Conservation (phyloP, 2,797 vertebrate genomes). For the Rhinatrema bivittatum region DNA sequence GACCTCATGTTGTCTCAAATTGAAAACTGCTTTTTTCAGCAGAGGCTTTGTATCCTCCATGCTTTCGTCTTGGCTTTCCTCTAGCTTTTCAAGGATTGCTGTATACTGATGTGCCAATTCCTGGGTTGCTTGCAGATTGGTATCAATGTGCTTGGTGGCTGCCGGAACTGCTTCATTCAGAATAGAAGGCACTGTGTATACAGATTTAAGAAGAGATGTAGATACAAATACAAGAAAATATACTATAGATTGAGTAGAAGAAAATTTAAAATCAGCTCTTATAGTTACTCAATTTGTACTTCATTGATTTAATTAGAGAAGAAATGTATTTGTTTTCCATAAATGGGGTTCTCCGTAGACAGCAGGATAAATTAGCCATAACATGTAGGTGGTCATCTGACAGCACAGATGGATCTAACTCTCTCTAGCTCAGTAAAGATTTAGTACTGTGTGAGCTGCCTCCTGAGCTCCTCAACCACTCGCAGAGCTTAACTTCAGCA, state of each 20-base stretch:
- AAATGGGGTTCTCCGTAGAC: no score
- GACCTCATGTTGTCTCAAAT: conserved; percentile 71
- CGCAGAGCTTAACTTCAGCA: no score
- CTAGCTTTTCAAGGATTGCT: conserved; percentile 62
- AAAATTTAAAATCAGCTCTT: not conserved
- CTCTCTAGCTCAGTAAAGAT: no score
- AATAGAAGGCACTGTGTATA: conserved; percentile 61
- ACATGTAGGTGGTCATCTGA: no score
- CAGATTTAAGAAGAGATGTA: not conserved
- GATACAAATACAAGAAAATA: not conserved
- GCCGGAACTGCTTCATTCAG: conserved; percentile 58
- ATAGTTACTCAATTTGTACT: no score
- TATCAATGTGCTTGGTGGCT: conserved; percentile 41
- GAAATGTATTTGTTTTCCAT: no score
- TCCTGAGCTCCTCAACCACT: no score
- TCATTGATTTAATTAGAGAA: no score
- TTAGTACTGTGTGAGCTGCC: no score
- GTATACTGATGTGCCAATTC: conserved; percentile 62
- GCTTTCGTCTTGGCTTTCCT: conserved; percentile 9
- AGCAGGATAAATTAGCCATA: no score
- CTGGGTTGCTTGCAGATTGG: conserved; percentile 48
- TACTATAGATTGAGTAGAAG: not conserved
- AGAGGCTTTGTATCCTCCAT: conserved; percentile 24
- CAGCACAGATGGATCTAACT: no score
- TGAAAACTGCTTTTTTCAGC: conserved; percentile 75